phyloP scores from a whole-genome alignment of 2,888 invertebrate species.

The Xestia sexstrigata region DNA sequence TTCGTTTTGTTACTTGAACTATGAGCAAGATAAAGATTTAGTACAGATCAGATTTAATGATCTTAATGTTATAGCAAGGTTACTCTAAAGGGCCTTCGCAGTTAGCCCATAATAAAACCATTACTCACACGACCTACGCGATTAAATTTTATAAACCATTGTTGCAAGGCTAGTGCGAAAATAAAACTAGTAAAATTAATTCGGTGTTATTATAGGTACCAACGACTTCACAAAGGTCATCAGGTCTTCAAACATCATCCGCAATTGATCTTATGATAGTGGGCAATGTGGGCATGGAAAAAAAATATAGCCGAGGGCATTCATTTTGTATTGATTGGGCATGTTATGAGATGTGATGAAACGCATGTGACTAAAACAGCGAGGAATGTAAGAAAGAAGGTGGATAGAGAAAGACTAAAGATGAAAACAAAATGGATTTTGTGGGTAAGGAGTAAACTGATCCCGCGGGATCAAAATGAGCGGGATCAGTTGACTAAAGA shows the following conservation, averaged over 20 bases:
- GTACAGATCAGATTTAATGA: slow-evolving; percentile 35
- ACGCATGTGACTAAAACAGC: not conserved
- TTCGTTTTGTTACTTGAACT: slow-evolving; percentile 11
- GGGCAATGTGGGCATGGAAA: not conserved
- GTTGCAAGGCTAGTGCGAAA: slow-evolving; percentile 58
- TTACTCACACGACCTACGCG: slow-evolving; percentile 77
- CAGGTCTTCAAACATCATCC: slow-evolving; percentile 27
- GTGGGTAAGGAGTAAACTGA: too few species aligned
- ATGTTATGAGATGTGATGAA: not conserved
- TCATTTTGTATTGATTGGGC: not conserved
- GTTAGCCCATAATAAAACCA: slow-evolving; percentile 69
- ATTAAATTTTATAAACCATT: slow-evolving; percentile 59
- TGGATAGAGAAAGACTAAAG: not conserved
- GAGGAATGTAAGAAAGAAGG: not conserved
- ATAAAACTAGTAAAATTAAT: slow-evolving; percentile 48
- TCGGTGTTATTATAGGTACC: slow-evolving; percentile 29
- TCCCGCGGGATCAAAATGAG: too few species aligned
- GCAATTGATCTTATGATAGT: slow-evolving; percentile 13
- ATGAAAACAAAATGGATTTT: not conserved
- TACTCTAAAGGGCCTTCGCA: slow-evolving; percentile 68
- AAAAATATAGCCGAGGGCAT: not conserved
- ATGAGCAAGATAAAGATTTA: slow-evolving; percentile 32
- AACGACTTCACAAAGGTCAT: slow-evolving; percentile 35
- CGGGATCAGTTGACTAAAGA: too few species aligned
- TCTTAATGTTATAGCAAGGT: slow-evolving; percentile 53